Evolutionary conservation across 2,888 invertebrate genomes (phyloP).

Genomic region (Megastigmus dorsalis): DNA sequence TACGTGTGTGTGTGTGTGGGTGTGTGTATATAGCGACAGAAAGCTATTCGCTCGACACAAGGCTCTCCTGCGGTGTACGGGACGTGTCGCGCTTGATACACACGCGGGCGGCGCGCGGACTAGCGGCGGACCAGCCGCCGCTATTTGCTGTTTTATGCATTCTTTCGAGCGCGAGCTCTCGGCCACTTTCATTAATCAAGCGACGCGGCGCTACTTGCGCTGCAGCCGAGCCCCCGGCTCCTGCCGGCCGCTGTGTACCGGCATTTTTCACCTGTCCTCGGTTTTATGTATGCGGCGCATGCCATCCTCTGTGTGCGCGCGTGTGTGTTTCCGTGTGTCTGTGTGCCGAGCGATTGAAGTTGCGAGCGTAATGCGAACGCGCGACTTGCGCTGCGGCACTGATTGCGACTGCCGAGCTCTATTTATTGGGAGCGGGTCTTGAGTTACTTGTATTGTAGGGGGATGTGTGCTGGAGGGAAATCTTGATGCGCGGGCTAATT

Average conservation of each 20-base stretch:
- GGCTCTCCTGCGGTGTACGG: neutral
- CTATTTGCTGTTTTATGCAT: slow-evolving; percentile 70
- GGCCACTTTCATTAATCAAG: slow-evolving; percentile 69
- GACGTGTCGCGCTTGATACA: slow-evolving; percentile 8
- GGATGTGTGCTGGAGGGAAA: neutral
- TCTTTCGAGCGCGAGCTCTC: slow-evolving; percentile 64
- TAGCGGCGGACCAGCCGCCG: too few relatives aligned
- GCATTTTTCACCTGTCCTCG: slow-evolving; percentile 64
- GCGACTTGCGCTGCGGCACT: neutral
- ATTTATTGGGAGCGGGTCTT: slow-evolving; percentile 10
- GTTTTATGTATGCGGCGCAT: neutral
- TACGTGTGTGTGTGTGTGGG: neutral
- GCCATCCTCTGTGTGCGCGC: neutral
- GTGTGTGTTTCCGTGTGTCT: neutral
- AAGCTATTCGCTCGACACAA: neutral
- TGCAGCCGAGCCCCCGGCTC: too few relatives aligned
- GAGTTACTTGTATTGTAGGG: neutral
- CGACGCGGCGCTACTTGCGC: slow-evolving; percentile 31
- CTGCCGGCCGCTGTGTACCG: slow-evolving; percentile 55
- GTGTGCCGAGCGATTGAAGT: neutral
- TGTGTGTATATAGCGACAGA: neutral
- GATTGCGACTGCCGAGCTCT: slow-evolving; percentile 5
- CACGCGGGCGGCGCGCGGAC: slow-evolving; percentile 8
- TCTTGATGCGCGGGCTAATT: too few relatives aligned
- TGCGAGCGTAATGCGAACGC: neutral